These are phyloP conservation scores for Cistogaster globosa DNA, from an alignment of 2,888 invertebrate species.

Conservation along the genomic window DNA sequence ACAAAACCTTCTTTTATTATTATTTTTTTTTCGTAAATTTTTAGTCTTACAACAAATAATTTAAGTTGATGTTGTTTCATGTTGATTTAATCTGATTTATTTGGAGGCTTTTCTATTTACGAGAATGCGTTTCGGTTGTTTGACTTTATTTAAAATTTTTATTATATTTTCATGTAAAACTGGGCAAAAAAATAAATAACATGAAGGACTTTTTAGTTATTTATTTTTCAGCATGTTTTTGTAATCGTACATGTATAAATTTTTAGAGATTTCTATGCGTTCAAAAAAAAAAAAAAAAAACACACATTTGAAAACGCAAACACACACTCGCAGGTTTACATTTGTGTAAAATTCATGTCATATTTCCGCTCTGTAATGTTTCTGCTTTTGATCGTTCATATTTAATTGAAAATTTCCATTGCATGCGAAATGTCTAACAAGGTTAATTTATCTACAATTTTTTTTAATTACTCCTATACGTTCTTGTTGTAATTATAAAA, in stretches of 20 bases:
- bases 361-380: slow-evolving; percentile 65
- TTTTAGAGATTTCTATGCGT: slow-evolving; percentile 55
- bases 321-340: neutral
- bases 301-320: slow-evolving; percentile 9
- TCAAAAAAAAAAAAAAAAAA: too few relatives aligned
- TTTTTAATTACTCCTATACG: slow-evolving; percentile 63
- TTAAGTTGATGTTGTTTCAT: slow-evolving; percentile 19
- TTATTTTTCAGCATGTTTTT: slow-evolving; percentile 34
- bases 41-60: neutral
- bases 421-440: slow-evolving; percentile 71
- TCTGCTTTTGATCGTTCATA: slow-evolving; percentile 53
- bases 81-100: slow-evolving; percentile 58
- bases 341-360: slow-evolving; percentile 65
- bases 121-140: slow-evolving; percentile 38
- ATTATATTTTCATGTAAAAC: slow-evolving; percentile 16
- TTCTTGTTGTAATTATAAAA: slow-evolving; percentile 49
- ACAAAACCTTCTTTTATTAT: too few relatives aligned
- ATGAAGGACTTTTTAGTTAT: slow-evolving; percentile 65
- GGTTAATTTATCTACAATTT: slow-evolving; percentile 72
- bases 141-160: neutral
- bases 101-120: slow-evolving; percentile 43
- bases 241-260: slow-evolving; percentile 14
- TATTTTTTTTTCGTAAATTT: neutral
- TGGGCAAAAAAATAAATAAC: slow-evolving; percentile 42
- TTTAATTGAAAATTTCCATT: slow-evolving; percentile 70